phyloP scores from a whole-genome alignment of 1,140 invertebrate species.

The Bombus vancouverensis region DNA sequence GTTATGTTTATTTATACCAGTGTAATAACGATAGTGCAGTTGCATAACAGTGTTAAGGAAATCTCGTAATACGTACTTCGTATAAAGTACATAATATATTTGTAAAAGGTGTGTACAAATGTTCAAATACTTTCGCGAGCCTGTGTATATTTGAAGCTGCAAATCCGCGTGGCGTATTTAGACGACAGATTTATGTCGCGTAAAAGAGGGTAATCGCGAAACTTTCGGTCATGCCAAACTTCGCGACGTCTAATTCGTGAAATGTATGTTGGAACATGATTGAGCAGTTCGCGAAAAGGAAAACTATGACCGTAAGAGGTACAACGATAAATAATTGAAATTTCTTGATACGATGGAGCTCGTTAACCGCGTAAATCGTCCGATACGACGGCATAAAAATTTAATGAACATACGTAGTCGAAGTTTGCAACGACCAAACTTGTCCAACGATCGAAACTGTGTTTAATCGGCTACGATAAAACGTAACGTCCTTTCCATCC shows the following conservation, averaged over 20 bases:
- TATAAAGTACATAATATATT: neutral
- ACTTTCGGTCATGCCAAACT: neutral
- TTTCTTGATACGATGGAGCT: too few relatives aligned
- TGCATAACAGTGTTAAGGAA: too few relatives aligned
- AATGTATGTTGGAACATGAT: neutral
- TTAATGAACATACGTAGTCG: neutral
- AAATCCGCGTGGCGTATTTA: neutral
- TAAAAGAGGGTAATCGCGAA: neutral
- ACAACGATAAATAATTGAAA: neutral
- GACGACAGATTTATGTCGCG: neutral
- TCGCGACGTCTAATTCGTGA: neutral
- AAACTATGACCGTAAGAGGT: neutral
- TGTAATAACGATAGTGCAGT: too few relatives aligned
- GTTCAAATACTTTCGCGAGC: neutral
- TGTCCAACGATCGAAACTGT: neutral
- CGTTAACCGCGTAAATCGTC: neutral
- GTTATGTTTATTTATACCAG: too few relatives aligned
- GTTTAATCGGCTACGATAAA: conserved; percentile 49
- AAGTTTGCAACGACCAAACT: neutral
- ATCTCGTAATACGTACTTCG: neutral
- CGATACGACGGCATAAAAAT: conserved; percentile 1
- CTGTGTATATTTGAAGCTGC: neutral
- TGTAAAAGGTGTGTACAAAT: neutral
- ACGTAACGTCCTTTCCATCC: conserved; percentile 35
- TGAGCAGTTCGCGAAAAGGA: neutral